Evolutionary conservation across 1,140 invertebrate genomes (phyloP).

Genomic region (Lordiphosa stackelbergi): DNA sequence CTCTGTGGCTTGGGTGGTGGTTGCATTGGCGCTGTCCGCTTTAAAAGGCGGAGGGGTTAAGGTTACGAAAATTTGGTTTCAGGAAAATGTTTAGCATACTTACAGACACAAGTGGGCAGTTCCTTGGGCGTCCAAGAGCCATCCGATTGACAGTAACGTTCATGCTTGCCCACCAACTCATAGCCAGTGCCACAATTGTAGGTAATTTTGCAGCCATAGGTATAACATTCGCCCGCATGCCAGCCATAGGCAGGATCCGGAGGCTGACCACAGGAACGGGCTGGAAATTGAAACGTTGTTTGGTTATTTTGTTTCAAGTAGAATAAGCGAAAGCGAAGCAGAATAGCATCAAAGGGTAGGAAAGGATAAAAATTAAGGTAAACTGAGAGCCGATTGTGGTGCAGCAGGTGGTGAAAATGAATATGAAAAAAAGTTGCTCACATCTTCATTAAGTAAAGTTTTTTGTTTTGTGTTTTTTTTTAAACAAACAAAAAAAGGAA

Average conservation of each 20-base stretch:
- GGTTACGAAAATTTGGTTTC: slow-evolving; percentile 28
- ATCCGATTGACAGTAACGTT: slow-evolving; percentile 90
- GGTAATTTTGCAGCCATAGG: slow-evolving; percentile 92
- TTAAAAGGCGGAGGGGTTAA: slow-evolving; percentile 23
- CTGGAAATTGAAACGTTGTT: slow-evolving; percentile 77
- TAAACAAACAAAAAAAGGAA: too few species aligned
- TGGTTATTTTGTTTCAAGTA: too few species aligned
- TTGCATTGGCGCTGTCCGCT: slow-evolving; percentile 71
- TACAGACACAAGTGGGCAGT: slow-evolving; percentile 91
- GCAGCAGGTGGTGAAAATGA: too few species aligned
- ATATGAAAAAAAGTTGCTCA: too few species aligned
- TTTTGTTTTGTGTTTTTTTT: too few species aligned
- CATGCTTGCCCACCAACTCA: slow-evolving; percentile 90
- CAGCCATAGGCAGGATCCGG: slow-evolving; percentile 93
- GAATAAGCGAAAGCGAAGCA: too few species aligned
- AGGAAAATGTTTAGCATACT: slow-evolving; percentile 75
- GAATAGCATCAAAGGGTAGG: too few species aligned
- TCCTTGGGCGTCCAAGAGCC: slow-evolving; percentile 93
- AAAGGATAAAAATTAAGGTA: too few species aligned
- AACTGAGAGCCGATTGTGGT: too few species aligned
- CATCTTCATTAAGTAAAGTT: too few species aligned
- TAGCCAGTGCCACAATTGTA: slow-evolving; percentile 95
- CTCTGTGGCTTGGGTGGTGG: slow-evolving; percentile 60
- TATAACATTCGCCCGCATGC: slow-evolving; percentile 94
- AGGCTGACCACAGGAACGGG: slow-evolving; percentile 90